Conservation (phyloP, 2,797 vertebrate genomes). For the Halcyon chelicuti region DNA sequence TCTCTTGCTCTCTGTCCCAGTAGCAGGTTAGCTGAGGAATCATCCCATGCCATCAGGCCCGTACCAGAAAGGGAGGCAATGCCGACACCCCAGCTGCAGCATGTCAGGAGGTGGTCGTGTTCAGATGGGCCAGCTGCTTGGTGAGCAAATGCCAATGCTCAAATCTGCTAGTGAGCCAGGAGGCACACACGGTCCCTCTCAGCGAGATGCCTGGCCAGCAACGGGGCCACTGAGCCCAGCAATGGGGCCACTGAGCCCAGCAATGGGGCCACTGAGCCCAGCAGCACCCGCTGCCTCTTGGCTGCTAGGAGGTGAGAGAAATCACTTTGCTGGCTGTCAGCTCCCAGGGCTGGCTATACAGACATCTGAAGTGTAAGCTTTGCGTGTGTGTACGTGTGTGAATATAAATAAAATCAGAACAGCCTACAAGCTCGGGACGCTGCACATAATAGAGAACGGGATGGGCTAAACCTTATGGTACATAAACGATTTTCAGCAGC, state of each 20-base stretch:
- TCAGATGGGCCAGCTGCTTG: neutral
- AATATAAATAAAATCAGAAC: neutral
- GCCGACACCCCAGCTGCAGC: neutral
- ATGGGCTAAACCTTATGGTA: neutral
- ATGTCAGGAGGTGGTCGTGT: accelerated
- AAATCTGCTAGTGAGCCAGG: accelerated
- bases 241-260: accelerated
- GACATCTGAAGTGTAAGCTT: accelerated
- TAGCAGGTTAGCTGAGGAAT: neutral
- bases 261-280: accelerated
- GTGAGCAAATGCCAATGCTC: accelerated
- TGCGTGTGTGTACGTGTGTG: accelerated
- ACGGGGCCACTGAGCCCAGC: accelerated
- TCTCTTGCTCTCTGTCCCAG: neutral
- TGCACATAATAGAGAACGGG: neutral
- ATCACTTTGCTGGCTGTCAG: neutral
- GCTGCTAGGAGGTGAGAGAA: neutral
- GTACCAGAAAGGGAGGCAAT: neutral
- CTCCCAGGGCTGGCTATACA: neutral
- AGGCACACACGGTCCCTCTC: neutral
- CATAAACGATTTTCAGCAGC: neutral
- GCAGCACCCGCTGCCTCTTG: neutral
- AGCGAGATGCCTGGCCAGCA: neutral
- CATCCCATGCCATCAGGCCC: neutral
- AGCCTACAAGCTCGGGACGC: neutral